A percentile compares a stretch with the other conserved stretches of the same genome.
Evolutionary conservation across 2,113 vertebrate genomes (phyloP).

Genomic region (Marcusenius ussheri): DNA sequence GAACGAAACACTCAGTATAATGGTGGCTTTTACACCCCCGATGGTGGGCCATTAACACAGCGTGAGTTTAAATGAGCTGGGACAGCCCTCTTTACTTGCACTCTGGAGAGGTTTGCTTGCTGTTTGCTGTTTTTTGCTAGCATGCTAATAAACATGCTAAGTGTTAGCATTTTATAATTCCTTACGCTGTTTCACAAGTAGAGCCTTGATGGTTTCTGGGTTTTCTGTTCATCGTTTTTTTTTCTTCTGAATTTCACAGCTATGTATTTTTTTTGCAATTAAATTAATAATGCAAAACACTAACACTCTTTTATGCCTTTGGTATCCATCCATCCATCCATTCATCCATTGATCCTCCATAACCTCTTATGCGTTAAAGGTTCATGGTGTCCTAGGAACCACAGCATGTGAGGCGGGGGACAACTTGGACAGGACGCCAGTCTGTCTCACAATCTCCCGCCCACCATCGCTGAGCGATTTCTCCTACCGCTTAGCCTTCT

Average conservation of each 20-base stretch:
- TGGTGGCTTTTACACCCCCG: constrained; percentile 30
- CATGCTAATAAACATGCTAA: neutral
- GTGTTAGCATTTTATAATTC: neutral
- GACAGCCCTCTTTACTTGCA: neutral
- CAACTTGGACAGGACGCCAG: neutral
- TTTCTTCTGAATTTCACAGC: neutral
- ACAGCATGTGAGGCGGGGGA: neutral
- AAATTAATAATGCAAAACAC: neutral
- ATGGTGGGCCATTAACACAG: neutral
- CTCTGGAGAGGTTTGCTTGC: neutral
- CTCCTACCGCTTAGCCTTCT: neutral
- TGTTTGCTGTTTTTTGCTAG: neutral
- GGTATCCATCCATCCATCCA: neutral
- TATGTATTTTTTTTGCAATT: neutral
- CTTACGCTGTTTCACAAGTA: neutral
- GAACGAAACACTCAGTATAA: constrained; percentile 50
- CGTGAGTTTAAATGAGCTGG: neutral
- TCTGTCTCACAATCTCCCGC: neutral
- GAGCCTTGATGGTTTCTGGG: neutral
- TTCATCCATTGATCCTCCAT: neutral
- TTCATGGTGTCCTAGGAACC: neutral
- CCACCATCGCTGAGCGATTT: neutral
- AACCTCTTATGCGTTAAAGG: neutral
- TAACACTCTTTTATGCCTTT: neutral
- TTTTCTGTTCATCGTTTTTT: neutral